A percentile compares a stretch with the other conserved stretches of the same genome.
Evolutionary conservation across 2,888 invertebrate genomes (phyloP).

Genomic region (Eupithecia exiguata): DNA sequence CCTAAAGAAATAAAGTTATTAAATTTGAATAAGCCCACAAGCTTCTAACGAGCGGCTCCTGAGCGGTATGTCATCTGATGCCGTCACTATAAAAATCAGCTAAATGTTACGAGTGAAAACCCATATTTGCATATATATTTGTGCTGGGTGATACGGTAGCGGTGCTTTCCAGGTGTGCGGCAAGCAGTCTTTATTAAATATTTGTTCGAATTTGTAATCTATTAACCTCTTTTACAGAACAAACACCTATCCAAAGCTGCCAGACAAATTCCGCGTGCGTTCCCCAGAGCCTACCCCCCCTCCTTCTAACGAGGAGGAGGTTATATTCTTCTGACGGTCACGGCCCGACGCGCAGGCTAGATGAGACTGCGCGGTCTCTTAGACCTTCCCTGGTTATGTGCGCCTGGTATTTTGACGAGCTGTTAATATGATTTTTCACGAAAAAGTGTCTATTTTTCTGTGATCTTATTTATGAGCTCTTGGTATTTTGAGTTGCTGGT

Average conservation of each 20-base stretch:
- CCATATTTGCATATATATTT: too few relatives aligned
- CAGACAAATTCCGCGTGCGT: conserved; percentile 87
- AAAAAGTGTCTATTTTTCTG: not conserved
- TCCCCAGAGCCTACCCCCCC: conserved; percentile 70
- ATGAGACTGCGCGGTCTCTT: conserved; percentile 77
- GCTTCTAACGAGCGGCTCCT: too few relatives aligned
- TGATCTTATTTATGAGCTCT: not conserved
- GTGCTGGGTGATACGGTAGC: too few relatives aligned
- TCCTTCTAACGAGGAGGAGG: conserved; percentile 81
- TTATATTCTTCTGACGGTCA: conserved; percentile 87
- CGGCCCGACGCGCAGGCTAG: conserved; percentile 55
- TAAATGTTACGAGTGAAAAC: not conserved
- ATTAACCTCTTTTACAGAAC: conserved; percentile 70
- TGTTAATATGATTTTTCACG: conserved; percentile 20
- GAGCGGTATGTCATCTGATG: too few relatives aligned
- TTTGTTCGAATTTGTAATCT: not conserved
- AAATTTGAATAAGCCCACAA: too few relatives aligned
- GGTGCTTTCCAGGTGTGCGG: too few relatives aligned
- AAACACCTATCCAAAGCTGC: conserved; percentile 88
- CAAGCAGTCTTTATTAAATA: too few relatives aligned
- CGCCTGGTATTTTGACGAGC: conserved; percentile 11
- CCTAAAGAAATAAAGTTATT: too few relatives aligned
- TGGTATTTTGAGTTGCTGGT: conserved; percentile 26
- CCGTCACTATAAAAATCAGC: too few relatives aligned
- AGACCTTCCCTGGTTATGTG: conserved; percentile 53